These are phyloP conservation scores for Dermochelys coriacea DNA, from an alignment of 2,797 vertebrate species.

Conservation along the genomic window DNA sequence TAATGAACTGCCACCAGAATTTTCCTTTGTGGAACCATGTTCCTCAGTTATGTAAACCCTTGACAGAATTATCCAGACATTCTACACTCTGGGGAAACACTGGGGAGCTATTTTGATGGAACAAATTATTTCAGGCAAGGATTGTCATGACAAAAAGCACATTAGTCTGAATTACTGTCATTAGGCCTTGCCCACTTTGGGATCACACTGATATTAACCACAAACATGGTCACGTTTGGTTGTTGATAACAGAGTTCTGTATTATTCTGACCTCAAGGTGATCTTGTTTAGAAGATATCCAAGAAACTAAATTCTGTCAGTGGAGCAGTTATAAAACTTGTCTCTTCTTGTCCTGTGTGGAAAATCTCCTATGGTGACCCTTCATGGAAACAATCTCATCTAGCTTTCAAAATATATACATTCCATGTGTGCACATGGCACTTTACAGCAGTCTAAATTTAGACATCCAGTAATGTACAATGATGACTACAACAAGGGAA, in stretches of 20 bases:
- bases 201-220: background rate
- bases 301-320: background rate
- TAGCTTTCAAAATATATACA: background rate
- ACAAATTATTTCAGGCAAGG: background rate
- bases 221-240: background rate
- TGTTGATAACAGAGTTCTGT: background rate
- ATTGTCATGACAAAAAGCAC: background rate
- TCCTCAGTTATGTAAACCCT: background rate
- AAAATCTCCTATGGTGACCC: background rate
- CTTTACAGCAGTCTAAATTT: background rate
- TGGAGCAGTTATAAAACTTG: background rate
- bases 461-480: background rate
- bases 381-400: background rate
- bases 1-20: background rate
- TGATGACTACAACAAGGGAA: background rate
- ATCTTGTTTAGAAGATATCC: fast-evolving
- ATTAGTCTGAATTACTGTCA: background rate
- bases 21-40: background rate
- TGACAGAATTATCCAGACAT: background rate
- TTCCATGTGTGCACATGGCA: background rate
- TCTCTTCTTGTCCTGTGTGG: background rate
- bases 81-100: background rate
- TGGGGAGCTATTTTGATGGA: background rate
- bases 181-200: background rate
- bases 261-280: background rate